These are phyloP conservation scores for Rhyzopertha dominica DNA, from an alignment of 1,140 invertebrate genomes.

Conservation along the genomic window DNA sequence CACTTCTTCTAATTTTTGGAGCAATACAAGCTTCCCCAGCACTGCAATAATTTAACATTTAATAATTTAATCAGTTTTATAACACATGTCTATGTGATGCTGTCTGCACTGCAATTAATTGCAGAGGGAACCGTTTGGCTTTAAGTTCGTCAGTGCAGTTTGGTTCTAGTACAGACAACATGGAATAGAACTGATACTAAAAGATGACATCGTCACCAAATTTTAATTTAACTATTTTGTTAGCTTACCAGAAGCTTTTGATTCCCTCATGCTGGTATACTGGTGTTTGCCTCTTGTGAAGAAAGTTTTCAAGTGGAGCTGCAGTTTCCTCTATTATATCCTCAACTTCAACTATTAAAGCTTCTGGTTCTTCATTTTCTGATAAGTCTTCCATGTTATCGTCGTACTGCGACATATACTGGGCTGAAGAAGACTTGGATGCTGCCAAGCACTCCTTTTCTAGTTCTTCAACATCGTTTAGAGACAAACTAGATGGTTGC, in stretches of 20 bases:
- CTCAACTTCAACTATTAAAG: conserved; percentile 64
- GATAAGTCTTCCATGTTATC: conserved; percentile 17
- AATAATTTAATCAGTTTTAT: no score
- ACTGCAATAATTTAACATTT: conserved; percentile 21
- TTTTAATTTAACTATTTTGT: conserved; percentile 37
- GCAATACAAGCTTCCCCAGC: conserved; percentile 31
- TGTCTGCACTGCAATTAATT: no score
- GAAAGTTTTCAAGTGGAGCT: conserved; percentile 57
- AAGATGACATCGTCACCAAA: conserved; percentile 3
- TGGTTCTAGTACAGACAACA: not conserved
- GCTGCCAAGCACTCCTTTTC: conserved; percentile 44
- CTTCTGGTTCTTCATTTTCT: conserved; percentile 55
- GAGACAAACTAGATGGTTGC: conserved; percentile 65
- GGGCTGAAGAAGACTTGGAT: conserved; percentile 38
- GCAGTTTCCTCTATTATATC: conserved; percentile 63
- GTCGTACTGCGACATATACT: conserved; percentile 19
- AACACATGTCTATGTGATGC: no score
- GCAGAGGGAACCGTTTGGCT: no score
- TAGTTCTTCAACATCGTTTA: conserved; percentile 64
- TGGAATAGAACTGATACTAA: not conserved
- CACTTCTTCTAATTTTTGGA: conserved; percentile 38
- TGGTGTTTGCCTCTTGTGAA: conserved; percentile 58
- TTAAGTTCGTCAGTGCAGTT: no score
- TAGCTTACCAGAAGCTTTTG: conserved; percentile 39
- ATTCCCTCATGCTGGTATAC: conserved; percentile 52